These are phyloP conservation scores for Probosciger aterrimus DNA, from an alignment of 2,113 vertebrate species.

Conservation along the genomic window DNA sequence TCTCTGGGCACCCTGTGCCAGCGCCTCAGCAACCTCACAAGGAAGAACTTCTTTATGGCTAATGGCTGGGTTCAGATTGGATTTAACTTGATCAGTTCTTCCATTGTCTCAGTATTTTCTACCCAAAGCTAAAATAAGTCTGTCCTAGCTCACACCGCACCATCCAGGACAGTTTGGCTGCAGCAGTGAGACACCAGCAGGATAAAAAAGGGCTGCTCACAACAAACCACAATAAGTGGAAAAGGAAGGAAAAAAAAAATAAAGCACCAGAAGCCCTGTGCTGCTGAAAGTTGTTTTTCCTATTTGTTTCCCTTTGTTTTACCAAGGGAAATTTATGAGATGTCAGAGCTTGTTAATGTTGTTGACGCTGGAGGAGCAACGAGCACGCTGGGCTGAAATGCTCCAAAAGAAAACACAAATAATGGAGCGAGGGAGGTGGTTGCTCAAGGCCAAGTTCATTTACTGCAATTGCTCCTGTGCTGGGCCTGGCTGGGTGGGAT, in stretches of 20 bases:
- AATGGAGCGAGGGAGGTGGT: not conserved
- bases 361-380: conserved; percentile 41
- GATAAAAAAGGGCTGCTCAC: not conserved
- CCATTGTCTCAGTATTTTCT: not conserved
- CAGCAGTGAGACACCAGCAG: not conserved
- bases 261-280: not conserved
- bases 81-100: not conserved
- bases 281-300: not conserved
- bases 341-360: conserved; percentile 55
- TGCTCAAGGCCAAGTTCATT: not conserved
- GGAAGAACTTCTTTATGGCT: no score
- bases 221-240: rapidly evolving
- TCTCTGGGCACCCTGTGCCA: no score
- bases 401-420: not conserved
- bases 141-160: rapidly evolving
- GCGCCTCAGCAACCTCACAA: no score
- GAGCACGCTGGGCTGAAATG: conserved; percentile 31
- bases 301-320: conserved; percentile 11
- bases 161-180: not conserved
- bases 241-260: not conserved
- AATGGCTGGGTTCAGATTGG: not conserved
- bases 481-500: not conserved
- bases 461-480: not conserved
- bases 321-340: conserved; percentile 57
- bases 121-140: not conserved